phyloP scores from a whole-genome alignment of 2,888 invertebrate genomes.

The Orthosia incerta region DNA sequence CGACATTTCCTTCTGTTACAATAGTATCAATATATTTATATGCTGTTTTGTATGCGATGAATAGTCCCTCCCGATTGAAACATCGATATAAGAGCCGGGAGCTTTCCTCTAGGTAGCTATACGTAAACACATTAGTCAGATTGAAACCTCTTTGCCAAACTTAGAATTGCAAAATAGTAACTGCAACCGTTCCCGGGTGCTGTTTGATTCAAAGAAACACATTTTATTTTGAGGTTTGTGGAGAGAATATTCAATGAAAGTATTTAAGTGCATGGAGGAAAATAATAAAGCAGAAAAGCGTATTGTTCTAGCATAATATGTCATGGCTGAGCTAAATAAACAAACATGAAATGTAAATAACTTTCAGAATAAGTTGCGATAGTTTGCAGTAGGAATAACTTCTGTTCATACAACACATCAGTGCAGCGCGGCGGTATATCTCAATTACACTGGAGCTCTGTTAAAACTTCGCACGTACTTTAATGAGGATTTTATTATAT shows the following conservation, averaged over 20 bases:
- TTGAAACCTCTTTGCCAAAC: slow-evolving; percentile 87
- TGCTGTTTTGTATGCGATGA: slow-evolving; percentile 43
- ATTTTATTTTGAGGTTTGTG: slow-evolving; percentile 71
- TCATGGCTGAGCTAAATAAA: slow-evolving; percentile 2
- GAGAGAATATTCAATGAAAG: slow-evolving; percentile 58
- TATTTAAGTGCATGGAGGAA: slow-evolving; percentile 19
- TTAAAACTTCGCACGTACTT: slow-evolving; percentile 47
- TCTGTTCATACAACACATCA: slow-evolving; percentile 12
- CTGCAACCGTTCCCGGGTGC: slow-evolving; percentile 81
- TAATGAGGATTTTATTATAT: slow-evolving; percentile 51
- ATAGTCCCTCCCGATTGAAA: slow-evolving; percentile 56
- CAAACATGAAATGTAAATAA: slow-evolving; percentile 7
- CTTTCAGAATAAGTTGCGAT: slow-evolving; percentile 2
- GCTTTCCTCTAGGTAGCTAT: slow-evolving; percentile 65
- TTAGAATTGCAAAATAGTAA: slow-evolving; percentile 89
- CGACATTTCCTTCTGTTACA: slow-evolving; percentile 27
- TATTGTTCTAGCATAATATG: not conserved
- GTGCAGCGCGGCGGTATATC: slow-evolving; percentile 29
- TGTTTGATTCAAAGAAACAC: slow-evolving; percentile 83
- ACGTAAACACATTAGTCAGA: slow-evolving; percentile 87
- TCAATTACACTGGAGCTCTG: slow-evolving; percentile 47
- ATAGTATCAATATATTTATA: slow-evolving; percentile 26
- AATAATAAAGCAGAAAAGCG: not conserved
- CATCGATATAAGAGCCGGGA: slow-evolving; percentile 63
- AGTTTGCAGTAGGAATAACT: slow-evolving; percentile 18